These are phyloP conservation scores for Sorex fumeus DNA, from an alignment of 2,113 vertebrate species.

Conservation along the genomic window DNA sequence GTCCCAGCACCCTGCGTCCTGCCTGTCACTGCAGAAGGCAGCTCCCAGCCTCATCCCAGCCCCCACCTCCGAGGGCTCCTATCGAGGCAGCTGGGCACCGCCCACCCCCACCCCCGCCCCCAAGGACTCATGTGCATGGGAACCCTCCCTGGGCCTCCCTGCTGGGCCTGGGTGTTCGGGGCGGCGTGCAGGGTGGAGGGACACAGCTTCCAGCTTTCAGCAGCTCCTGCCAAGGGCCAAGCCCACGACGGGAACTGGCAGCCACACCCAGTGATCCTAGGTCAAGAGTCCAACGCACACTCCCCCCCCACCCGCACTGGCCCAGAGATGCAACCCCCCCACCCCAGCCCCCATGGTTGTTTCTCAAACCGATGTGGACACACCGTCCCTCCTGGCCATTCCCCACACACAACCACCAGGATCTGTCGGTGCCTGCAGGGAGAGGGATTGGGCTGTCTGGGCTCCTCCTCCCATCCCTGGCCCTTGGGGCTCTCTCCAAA, in stretches of 20 bases:
- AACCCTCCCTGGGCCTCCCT: background rate
- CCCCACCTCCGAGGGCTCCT: too few relatives aligned
- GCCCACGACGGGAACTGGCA: background rate
- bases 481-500: background rate
- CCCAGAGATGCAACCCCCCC: background rate
- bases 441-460: background rate
- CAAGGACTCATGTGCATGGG: background rate
- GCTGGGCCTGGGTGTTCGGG: background rate
- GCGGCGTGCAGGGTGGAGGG: constrained; percentile 1
- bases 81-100: background rate
- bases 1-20: too few relatives aligned
- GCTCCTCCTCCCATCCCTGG: background rate
- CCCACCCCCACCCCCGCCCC: background rate
- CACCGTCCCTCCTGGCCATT: background rate
- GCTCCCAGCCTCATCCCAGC: too few relatives aligned
- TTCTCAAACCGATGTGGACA: background rate
- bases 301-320: background rate
- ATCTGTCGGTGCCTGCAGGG: background rate
- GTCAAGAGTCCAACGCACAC: rapidly evolving
- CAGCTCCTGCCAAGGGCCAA: background rate
- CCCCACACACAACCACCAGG: background rate
- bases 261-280: background rate
- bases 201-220: background rate
- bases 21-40: too few relatives aligned
- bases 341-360: background rate